Evolutionary conservation across 37 sponge, comb jelly and placozoan genomes (phyloP).

Genomic region (Ephydatia muelleri): DNA sequence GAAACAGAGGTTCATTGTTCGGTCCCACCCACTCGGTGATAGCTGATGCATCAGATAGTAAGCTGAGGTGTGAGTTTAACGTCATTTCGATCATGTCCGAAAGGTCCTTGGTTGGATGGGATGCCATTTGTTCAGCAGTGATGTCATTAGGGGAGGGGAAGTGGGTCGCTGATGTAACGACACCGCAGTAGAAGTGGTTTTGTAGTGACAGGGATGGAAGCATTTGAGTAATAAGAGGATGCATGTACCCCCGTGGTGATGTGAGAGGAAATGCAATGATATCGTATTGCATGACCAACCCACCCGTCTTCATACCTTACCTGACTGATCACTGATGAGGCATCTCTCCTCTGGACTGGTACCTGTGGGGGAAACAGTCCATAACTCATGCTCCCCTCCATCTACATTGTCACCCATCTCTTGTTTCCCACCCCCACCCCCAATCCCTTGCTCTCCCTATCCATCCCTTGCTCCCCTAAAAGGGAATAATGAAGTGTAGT

Average conservation of each 20-base stretch:
- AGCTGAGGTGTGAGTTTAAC: background rate
- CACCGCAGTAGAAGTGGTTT: too few species aligned
- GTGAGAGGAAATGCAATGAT: too few species aligned
- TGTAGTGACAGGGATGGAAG: too few species aligned
- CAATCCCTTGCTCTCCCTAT: too few species aligned
- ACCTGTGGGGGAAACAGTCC: background rate
- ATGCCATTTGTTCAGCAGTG: background rate
- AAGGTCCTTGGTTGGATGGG: background rate
- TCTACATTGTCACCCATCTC: background rate
- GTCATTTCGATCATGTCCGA: background rate
- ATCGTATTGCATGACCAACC: background rate
- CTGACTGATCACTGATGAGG: background rate
- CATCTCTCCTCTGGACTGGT: background rate
- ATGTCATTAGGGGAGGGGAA: background rate
- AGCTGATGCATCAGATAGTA: background rate
- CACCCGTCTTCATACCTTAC: background rate
- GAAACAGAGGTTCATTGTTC: background rate
- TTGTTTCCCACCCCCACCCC: background rate
- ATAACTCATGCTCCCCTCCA: background rate
- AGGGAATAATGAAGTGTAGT: too few species aligned
- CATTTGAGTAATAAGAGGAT: too few species aligned
- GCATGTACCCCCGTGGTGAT: too few species aligned
- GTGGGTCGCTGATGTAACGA: background rate
- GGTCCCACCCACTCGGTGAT: background rate
- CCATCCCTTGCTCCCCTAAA: too few species aligned